Evolutionary conservation across 2,888 invertebrate genomes (phyloP).

Genomic region (Dynastes hyllus): DNA sequence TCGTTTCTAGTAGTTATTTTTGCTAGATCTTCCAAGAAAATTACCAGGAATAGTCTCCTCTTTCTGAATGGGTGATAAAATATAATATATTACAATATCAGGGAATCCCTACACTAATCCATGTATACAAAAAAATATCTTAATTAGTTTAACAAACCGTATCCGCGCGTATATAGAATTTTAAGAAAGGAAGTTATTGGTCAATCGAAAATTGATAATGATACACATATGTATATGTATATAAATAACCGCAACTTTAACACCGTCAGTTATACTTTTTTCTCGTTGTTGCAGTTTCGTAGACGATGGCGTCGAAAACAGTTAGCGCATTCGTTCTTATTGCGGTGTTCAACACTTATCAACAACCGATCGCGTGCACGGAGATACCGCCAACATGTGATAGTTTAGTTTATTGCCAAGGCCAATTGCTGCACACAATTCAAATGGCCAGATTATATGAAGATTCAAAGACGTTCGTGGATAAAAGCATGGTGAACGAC

Average conservation of each 20-base stretch:
- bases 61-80: too few species aligned
- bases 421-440: constrained; percentile 80
- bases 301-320: constrained; percentile 19
- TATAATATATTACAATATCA: too few species aligned
- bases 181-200: constrained; percentile 13
- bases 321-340: neutral
- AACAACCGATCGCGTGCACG: neutral
- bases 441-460: constrained; percentile 86
- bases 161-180: neutral
- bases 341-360: constrained; percentile 14
- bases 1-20: too few species aligned
- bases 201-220: neutral
- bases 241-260: constrained; percentile 20
- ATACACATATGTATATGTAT: constrained; percentile 1
- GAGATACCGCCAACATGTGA: constrained; percentile 46
- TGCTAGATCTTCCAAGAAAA: too few species aligned
- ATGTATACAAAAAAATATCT: neutral
- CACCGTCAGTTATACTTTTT: neutral
- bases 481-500: constrained; percentile 84
- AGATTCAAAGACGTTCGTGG: constrained; percentile 94
- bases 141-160: neutral
- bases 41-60: too few species aligned
- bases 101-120: neutral
- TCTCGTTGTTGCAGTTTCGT: constrained; percentile 25
- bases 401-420: constrained; percentile 50